Conservation (phyloP, 1,140 invertebrate species). For the Drosophila funebris region DNA sequence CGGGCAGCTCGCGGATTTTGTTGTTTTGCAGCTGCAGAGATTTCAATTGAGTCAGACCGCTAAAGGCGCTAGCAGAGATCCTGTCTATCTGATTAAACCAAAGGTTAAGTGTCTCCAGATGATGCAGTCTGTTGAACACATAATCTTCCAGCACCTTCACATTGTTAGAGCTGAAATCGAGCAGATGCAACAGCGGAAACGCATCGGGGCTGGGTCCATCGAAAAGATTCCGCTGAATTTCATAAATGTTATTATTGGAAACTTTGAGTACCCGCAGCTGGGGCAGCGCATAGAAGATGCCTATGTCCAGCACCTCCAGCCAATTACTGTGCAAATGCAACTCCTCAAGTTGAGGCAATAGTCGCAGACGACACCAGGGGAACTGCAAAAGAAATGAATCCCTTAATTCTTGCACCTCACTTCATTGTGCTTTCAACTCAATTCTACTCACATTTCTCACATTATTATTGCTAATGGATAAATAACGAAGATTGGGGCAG, state of each 20-base stretch:
- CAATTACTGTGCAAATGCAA: constrained; percentile 63
- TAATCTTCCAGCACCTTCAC: constrained; percentile 37
- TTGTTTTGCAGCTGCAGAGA: constrained; percentile 63
- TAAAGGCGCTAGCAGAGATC: constrained; percentile 50
- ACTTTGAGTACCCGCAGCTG: constrained; percentile 59
- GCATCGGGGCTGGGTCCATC: constrained; percentile 16
- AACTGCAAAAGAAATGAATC: constrained; percentile 34
- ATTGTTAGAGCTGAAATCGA: constrained; percentile 75
- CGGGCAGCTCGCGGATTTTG: constrained; percentile 47
- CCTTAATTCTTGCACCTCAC: background rate
- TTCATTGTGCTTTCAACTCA: too few species aligned
- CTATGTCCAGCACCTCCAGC: constrained; percentile 53
- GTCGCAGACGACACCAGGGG: constrained; percentile 43
- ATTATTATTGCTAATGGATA: constrained; percentile 69
- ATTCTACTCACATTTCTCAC: constrained; percentile 55
- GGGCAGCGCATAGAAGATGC: constrained; percentile 54
- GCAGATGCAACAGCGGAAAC: constrained; percentile 28
- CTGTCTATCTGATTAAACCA: constrained; percentile 56
- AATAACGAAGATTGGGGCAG: constrained; percentile 42
- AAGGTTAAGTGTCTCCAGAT: constrained; percentile 56
- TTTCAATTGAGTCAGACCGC: constrained; percentile 38
- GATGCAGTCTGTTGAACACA: constrained; percentile 43
- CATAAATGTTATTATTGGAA: constrained; percentile 62
- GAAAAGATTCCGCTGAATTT: constrained; percentile 49
- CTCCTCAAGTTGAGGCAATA: constrained; percentile 49